phyloP scores from a whole-genome alignment of 2,888 invertebrate genomes.

The Prenolepis imparis region DNA sequence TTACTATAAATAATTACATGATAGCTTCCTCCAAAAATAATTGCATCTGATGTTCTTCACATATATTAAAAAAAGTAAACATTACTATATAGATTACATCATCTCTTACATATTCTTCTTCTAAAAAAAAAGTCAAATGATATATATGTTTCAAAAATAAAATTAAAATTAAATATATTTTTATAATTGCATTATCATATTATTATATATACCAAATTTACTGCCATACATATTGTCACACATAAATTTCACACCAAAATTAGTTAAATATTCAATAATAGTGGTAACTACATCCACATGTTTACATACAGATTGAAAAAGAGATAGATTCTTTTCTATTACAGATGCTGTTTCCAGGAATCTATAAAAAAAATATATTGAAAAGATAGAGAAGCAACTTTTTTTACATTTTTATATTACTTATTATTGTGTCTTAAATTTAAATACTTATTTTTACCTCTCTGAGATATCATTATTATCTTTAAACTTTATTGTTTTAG shows the following conservation, averaged over 20 bases:
- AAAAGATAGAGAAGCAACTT: neutral
- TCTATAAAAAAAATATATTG: neutral
- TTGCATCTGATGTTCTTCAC: neutral
- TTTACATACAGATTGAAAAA: neutral
- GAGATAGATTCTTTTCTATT: slow-evolving; percentile 14
- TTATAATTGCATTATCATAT: neutral
- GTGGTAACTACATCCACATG: neutral
- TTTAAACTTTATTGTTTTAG: neutral
- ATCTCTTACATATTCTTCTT: neutral
- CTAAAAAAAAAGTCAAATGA: neutral
- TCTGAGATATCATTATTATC: slow-evolving; percentile 7
- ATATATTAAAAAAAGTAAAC: neutral
- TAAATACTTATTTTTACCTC: slow-evolving; percentile 6
- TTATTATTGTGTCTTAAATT: neutral
- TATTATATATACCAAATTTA: neutral
- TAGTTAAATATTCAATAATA: neutral
- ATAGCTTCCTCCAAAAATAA: slow-evolving; percentile 5
- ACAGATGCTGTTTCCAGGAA: neutral
- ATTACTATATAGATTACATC: neutral
- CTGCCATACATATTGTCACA: neutral
- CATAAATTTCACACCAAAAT: neutral
- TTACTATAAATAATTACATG: neutral
- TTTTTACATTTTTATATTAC: neutral
- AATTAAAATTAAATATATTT: neutral
- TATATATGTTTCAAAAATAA: neutral